These are phyloP conservation scores for Limosa lapponica DNA, from an alignment of 2,797 vertebrate genomes.

Conservation along the genomic window DNA sequence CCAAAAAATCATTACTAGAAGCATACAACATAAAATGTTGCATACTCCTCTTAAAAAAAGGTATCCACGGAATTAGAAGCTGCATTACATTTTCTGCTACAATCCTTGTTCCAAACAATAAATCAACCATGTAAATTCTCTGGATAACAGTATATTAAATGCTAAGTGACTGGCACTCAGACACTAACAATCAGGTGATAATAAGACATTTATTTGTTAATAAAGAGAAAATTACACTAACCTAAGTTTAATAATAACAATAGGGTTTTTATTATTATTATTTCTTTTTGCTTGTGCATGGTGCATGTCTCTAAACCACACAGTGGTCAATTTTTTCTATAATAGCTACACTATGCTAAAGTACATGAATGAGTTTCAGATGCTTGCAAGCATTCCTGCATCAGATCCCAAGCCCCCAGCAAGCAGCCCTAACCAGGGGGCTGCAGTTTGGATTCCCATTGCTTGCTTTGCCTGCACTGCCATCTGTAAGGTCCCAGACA, in stretches of 20 bases:
- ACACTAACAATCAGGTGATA: not conserved
- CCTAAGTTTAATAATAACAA: not conserved
- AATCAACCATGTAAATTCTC: not conserved
- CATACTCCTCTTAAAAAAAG: not conserved
- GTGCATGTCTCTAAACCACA: not conserved
- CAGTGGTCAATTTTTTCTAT: not conserved
- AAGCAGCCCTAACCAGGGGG: not conserved
- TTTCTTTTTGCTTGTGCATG: not conserved
- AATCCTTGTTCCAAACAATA: not conserved
- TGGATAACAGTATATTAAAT: not conserved
- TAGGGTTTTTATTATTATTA: not conserved
- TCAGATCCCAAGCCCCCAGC: not conserved
- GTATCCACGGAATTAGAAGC: not conserved
- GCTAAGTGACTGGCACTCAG: not conserved
- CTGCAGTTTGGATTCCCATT: not conserved
- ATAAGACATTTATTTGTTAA: not conserved
- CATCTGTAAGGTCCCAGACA: not conserved
- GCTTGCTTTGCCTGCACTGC: not conserved
- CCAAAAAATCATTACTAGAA: not conserved
- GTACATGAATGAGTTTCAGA: not conserved
- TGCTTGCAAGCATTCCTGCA: not conserved
- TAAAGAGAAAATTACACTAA: not conserved
- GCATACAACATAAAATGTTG: not conserved
- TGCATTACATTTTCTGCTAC: not conserved
- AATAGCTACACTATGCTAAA: not conserved